Conservation (phyloP, 1,140 invertebrate species). For the Asbolus verrucosus region DNA sequence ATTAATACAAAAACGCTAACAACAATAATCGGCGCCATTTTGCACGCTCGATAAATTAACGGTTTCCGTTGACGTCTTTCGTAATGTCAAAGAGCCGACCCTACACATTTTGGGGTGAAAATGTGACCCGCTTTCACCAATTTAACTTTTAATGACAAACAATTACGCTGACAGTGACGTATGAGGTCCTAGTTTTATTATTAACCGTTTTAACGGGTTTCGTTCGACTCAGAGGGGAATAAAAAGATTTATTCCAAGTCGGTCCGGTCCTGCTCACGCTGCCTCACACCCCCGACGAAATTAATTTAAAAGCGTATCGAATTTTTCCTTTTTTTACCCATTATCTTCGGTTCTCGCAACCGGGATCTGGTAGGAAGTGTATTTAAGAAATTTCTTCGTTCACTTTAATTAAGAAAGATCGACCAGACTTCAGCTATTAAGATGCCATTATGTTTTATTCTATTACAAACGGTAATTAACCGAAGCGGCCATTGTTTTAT, state of each 20-base stretch:
- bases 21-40: not conserved
- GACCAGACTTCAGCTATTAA: slow-evolving; percentile 18
- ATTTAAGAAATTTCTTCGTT: slow-evolving; percentile 3
- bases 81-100: not conserved
- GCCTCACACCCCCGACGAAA: not conserved
- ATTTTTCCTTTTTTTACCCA: not conserved
- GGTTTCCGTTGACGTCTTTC: not conserved
- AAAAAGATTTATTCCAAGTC: not conserved
- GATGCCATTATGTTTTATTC: slow-evolving; percentile 14
- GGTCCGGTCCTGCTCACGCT: not conserved
- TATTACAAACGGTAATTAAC: slow-evolving; percentile 7
- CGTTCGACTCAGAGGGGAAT: not conserved
- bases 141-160: slow-evolving; percentile 22
- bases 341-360: not conserved
- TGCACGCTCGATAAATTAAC: not conserved
- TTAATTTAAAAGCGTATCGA: not conserved
- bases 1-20: too few relatives aligned
- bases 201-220: slow-evolving; percentile 16
- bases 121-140: slow-evolving; percentile 12
- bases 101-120: not conserved
- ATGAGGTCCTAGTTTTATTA: slow-evolving; percentile 3
- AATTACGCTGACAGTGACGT: slow-evolving; percentile 25
- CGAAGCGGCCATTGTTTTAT: not conserved
- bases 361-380: not conserved
- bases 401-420: slow-evolving; percentile 31